Base-by-base conservation (phyloP, 2,113 vertebrate species). In the Corythornis vintsioides region DNA sequence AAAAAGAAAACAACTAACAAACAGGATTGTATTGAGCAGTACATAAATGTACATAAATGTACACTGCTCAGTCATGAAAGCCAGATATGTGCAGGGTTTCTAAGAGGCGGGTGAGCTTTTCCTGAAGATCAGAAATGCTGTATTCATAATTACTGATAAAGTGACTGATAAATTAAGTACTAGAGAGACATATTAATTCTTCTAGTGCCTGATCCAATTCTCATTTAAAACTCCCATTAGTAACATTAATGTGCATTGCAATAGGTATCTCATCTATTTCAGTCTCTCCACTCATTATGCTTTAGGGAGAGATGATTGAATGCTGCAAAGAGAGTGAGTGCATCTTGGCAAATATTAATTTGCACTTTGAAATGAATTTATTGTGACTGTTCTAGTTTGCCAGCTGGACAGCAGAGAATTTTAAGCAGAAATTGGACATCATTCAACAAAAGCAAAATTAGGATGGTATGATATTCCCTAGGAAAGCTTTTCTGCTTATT, bases 291-390 rank as follows among this genome's bases (percentile, higher is more conserved):
- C 56, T 84, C 71, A 71, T 83, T 92, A 63, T 50, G 87, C 94
- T 93, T 83, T 76, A 64, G 92, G 74, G 86, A 95, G 81, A 87
- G 71, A 61, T 93, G 94, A 95, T 63, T 94, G 91, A 93, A 89
- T 64, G 92, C 81, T 92, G 89, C 86, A 66, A 66, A 87, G 91
- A 88, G 83, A 95, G 86, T 56, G 90, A 95, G 89, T 67, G 79
- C 94, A 92, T 96, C 95, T 96, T 93, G 92, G 94, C 94, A 96
- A 94, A 96, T 92, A 96, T 60, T 96, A 92, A 96, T 96, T 95
- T 94, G 91, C 87, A 80, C 89, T 95, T 87, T 96, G 91, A 93
- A 96, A 95, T 89, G 87, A 96, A 96, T 96, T 96, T 93, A 66
- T 78, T 89, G 84, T 93, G 92, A 94, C 94, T 89, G 91, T 71